phyloP scores from a whole-genome alignment of 2,888 invertebrate genomes.

The Dicycla oo region DNA sequence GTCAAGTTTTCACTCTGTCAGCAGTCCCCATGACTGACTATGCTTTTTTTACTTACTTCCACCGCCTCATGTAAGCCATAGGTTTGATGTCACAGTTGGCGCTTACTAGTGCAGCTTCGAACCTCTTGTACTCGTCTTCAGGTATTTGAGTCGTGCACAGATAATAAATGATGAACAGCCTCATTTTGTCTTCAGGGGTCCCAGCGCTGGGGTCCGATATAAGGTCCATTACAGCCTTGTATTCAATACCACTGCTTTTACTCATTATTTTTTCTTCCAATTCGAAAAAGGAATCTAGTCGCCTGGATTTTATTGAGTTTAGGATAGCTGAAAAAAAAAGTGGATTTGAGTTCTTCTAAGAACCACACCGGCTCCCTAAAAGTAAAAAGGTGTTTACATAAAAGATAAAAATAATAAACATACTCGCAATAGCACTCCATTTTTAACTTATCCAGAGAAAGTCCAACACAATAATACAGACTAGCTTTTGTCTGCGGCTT shows the following conservation, averaged over 20 bases:
- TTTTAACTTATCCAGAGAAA: not conserved
- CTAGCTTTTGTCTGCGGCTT: too few species aligned
- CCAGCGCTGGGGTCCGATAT: constrained; percentile 96
- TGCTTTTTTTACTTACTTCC: constrained; percentile 97
- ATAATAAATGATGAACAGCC: constrained; percentile 97
- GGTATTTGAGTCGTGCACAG: constrained; percentile 95
- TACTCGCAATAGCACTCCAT: not conserved
- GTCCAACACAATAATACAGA: too few species aligned
- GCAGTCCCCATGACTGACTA: too few species aligned
- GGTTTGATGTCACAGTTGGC: constrained; percentile 97
- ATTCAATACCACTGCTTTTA: constrained; percentile 93
- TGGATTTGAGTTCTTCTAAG: not conserved
- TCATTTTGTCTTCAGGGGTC: constrained; percentile 97
- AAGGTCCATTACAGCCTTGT: constrained; percentile 96
- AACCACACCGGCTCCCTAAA: not conserved
- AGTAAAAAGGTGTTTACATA: not conserved
- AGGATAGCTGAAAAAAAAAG: constrained; percentile 91
- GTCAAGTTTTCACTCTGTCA: too few species aligned
- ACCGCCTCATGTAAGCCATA: constrained; percentile 96
- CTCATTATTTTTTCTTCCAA: constrained; percentile 99
- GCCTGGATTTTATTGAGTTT: constrained; percentile 96
- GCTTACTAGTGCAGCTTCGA: constrained; percentile 93
- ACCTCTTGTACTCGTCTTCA: constrained; percentile 96
- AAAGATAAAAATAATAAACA: not conserved
- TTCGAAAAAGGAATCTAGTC: constrained; percentile 99